A percentile compares a stretch with the other conserved stretches of the same genome.
phyloP scores from a whole-genome alignment of 64 coral and sea anemone genomes.

The Montipora foliosa region DNA sequence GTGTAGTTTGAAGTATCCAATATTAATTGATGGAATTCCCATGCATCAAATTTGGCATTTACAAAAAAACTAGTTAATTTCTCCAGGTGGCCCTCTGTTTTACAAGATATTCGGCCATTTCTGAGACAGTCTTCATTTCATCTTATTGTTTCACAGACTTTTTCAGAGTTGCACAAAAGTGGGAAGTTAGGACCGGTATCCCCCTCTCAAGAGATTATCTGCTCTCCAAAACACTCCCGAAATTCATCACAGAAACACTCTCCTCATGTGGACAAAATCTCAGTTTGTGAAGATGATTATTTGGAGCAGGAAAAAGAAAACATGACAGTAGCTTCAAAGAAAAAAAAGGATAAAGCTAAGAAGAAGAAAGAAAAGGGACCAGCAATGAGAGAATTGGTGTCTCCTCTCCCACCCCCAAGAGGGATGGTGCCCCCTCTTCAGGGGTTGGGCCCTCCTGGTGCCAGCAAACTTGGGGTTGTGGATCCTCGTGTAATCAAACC shows the following conservation, averaged over 20 bases:
- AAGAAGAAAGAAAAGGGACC: conserved; percentile 85
- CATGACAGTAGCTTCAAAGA: conserved; percentile 2
- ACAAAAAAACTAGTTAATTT: too few species aligned
- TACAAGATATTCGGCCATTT: not conserved
- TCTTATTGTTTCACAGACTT: not conserved
- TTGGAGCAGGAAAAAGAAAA: not conserved
- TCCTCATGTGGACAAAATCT: not conserved
- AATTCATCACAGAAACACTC: not conserved
- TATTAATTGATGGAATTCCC: too few species aligned
- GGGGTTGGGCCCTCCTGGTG: conserved; percentile 35
- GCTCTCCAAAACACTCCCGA: not conserved
- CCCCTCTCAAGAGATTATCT: not conserved
- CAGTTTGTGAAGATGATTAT: not conserved
- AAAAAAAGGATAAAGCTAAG: conserved; percentile 77
- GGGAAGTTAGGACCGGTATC: not conserved
- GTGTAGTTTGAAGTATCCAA: not conserved
- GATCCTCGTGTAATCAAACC: conserved; percentile 52
- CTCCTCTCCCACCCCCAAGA: conserved; percentile 46
- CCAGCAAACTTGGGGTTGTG: conserved; percentile 69
- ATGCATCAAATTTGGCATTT: too few species aligned
- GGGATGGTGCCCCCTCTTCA: conserved; percentile 62
- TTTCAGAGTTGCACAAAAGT: conserved; percentile 1
- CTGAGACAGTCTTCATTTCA: not conserved
- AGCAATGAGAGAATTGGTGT: not conserved
- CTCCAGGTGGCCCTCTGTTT: not conserved